phyloP scores from a whole-genome alignment of 2,113 vertebrate genomes.

The Nansenia antarctica region DNA sequence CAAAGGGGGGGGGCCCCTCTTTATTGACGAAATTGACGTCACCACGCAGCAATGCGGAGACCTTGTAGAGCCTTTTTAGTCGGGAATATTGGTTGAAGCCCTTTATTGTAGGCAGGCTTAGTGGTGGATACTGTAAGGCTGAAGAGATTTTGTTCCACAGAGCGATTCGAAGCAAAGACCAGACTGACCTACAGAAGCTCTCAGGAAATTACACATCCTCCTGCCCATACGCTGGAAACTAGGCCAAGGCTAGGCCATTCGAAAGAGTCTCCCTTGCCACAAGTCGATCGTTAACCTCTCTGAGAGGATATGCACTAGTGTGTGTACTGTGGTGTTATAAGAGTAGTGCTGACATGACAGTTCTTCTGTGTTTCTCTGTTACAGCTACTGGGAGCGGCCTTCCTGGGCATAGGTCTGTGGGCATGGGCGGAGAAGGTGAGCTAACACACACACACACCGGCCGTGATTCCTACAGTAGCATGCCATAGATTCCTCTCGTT shows the following conservation, averaged over 20 bases:
- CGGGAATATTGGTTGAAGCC: too few relatives aligned
- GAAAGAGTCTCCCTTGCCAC: background rate
- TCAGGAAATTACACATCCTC: background rate
- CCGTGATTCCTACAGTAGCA: constrained; percentile 30
- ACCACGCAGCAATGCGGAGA: too few relatives aligned
- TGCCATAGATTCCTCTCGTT: constrained; percentile 53
- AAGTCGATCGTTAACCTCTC: background rate
- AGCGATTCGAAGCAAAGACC: background rate
- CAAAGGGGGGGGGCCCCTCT: too few relatives aligned
- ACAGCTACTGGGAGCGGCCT: constrained; percentile 88
- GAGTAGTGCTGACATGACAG: background rate
- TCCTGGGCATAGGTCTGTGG: constrained; percentile 89
- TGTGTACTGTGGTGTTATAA: background rate
- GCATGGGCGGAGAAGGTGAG: constrained; percentile 94
- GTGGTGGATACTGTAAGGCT: too few relatives aligned
- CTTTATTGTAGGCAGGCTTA: too few relatives aligned
- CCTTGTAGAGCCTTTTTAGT: too few relatives aligned
- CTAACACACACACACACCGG: constrained; percentile 36
- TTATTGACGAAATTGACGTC: too few relatives aligned
- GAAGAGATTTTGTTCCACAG: too few relatives aligned
- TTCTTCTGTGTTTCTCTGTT: constrained; percentile 48
- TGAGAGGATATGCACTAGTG: background rate
- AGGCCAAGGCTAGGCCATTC: background rate
- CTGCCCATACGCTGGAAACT: background rate
- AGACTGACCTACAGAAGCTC: background rate